Conservation (phyloP, 2,797 vertebrate species). For the Sibirionetta formosa region DNA sequence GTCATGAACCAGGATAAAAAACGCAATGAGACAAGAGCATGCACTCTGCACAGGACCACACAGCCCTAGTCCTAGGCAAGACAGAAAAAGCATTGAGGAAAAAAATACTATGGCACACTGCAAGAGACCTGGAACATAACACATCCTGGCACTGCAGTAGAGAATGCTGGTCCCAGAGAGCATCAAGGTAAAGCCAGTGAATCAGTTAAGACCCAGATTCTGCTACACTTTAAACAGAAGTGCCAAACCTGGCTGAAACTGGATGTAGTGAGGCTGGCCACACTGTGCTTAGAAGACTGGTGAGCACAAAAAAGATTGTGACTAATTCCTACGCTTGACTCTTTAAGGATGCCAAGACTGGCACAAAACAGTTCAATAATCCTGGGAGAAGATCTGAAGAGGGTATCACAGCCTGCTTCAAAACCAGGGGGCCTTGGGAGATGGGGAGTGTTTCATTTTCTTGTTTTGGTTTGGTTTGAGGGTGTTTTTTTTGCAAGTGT, state of each 20-base stretch:
- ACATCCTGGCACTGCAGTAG: rapidly evolving
- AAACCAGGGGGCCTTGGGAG: background rate
- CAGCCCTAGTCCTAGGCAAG: background rate
- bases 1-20: background rate
- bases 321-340: background rate
- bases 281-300: background rate
- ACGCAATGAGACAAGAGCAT: background rate
- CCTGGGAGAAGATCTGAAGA: background rate
- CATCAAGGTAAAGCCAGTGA: background rate
- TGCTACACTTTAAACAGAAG: background rate
- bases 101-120: background rate
- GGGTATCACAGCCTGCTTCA: background rate
- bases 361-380: background rate
- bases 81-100: background rate
- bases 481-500: background rate
- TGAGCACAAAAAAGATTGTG: background rate
- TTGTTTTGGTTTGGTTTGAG: background rate
- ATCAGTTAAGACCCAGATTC: background rate
- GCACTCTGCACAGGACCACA: background rate
- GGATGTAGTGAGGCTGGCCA: background rate
- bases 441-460: background rate
- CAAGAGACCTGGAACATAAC: background rate
- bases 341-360: background rate
- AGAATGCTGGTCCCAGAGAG: background rate
- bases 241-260: background rate